These are phyloP conservation scores for Scolopax bukidnonensis DNA, from an alignment of 2,797 vertebrate genomes.

Conservation along the genomic window DNA sequence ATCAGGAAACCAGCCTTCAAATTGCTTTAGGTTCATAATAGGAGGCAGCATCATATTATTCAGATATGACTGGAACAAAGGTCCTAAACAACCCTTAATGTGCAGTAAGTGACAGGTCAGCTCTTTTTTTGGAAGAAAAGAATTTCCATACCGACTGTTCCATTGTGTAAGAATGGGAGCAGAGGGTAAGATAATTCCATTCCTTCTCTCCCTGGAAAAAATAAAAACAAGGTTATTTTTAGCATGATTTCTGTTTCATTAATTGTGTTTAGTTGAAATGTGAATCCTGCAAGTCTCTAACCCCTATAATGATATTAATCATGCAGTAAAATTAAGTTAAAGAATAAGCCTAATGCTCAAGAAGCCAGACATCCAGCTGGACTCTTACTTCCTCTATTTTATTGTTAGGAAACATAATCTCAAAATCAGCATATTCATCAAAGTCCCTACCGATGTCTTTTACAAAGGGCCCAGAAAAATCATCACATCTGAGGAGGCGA, in stretches of 20 bases:
- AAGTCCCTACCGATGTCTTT: not conserved
- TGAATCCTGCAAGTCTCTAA: not conserved
- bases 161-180: slow-evolving; percentile 35
- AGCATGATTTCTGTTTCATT: not conserved
- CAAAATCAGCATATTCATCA: not conserved
- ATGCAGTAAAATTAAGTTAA: not conserved
- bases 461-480: not conserved
- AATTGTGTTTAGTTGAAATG: not conserved
- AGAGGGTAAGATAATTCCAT: slow-evolving; percentile 2
- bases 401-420: not conserved
- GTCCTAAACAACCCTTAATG: not conserved
- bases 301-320: not conserved
- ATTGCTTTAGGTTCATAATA: not conserved
- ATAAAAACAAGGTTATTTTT: not conserved
- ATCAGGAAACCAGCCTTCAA: not conserved
- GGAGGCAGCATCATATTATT: not conserved
- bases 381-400: not conserved
- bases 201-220: not conserved
- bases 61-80: not conserved
- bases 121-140: not conserved
- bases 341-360: not conserved
- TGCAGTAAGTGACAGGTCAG: slow-evolving; percentile 31
- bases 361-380: not conserved
- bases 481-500: not conserved
- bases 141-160: not conserved